These are phyloP conservation scores for Penaeus indicus DNA, from an alignment of 1,140 invertebrate genomes.

Conservation along the genomic window DNA sequence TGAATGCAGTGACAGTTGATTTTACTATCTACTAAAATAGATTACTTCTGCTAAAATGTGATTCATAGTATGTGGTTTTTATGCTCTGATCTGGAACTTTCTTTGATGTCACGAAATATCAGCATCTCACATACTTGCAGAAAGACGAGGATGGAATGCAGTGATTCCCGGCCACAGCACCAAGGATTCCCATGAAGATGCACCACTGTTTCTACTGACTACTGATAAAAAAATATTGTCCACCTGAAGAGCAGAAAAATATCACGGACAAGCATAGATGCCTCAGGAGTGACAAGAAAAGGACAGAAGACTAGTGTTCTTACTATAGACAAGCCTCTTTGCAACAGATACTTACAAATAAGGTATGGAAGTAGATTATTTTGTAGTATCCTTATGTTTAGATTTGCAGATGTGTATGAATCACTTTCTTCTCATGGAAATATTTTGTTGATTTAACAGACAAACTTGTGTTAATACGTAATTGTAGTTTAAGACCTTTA, in stretches of 20 bases:
- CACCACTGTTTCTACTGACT: conserved; percentile 14
- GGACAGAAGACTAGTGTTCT: background rate
- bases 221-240: background rate
- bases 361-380: background rate
- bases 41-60: too few relatives aligned
- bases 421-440: background rate
- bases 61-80: too few relatives aligned
- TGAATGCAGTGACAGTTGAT: too few relatives aligned
- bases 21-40: too few relatives aligned
- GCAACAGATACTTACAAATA: conserved; percentile 4
- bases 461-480: background rate
- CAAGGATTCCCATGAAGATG: conserved; percentile 37
- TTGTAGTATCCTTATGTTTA: too few relatives aligned
- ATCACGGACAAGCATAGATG: background rate
- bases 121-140: conserved; percentile 10
- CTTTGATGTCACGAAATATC: too few relatives aligned
- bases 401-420: background rate
- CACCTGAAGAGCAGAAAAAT: background rate
- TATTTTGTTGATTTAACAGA: background rate
- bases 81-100: too few relatives aligned
- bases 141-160: conserved; percentile 52
- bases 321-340: background rate
- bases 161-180: conserved; percentile 39
- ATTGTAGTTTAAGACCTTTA: background rate
- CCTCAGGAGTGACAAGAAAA: background rate